These are phyloP conservation scores for Anniella stebbinsi DNA, from an alignment of 2,797 vertebrate genomes.

Conservation along the genomic window DNA sequence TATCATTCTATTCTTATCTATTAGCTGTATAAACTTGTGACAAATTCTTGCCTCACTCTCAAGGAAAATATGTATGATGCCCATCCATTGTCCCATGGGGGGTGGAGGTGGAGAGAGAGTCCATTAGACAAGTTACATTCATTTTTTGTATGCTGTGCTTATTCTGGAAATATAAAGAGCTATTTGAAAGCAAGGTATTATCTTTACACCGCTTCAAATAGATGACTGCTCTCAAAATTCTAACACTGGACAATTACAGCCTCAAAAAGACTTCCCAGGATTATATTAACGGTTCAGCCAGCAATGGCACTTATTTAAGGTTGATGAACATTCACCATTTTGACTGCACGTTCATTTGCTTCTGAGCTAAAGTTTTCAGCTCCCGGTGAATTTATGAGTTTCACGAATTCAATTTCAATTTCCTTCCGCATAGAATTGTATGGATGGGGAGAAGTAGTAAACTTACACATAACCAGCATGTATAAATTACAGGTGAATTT, in stretches of 20 bases:
- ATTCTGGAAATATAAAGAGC: conserved; percentile 25
- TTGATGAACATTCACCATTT: conserved; percentile 6
- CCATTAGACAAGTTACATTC: conserved; percentile 7
- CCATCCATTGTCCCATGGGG: not conserved
- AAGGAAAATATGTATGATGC: not conserved
- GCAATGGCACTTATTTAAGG: not conserved
- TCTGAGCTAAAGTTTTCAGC: not conserved
- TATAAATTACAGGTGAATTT: too few species aligned
- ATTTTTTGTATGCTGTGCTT: conserved; percentile 9
- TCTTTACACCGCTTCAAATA: conserved; percentile 24
- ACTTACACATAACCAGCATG: not conserved
- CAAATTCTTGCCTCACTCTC: not conserved
- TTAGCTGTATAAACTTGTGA: not conserved
- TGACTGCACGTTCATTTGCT: not conserved
- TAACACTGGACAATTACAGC: conserved; percentile 32
- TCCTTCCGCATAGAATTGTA: not conserved
- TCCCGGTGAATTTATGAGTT: not conserved
- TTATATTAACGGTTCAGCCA: not conserved
- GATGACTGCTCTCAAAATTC: conserved; percentile 29
- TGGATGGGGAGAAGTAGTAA: not conserved
- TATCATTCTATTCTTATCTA: not conserved
- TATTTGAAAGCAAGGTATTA: conserved; percentile 39
- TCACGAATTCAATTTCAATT: not conserved
- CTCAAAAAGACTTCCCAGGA: not conserved
- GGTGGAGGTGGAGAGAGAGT: not conserved